phyloP scores from a whole-genome alignment of 2,113 vertebrate genomes.

The Tamias sibiricus region DNA sequence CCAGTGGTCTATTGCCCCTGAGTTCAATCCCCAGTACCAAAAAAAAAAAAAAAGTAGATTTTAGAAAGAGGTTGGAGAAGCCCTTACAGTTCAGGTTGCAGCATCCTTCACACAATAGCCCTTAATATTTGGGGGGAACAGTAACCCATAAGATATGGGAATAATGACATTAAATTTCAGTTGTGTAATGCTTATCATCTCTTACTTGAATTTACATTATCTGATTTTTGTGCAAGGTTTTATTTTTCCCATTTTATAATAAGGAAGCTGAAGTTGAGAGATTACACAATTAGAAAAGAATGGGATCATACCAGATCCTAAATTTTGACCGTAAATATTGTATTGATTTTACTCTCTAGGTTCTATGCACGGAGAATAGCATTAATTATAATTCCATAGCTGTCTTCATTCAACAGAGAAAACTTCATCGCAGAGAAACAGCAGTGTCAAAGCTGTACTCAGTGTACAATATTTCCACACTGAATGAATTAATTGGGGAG shows the following conservation, averaged over 20 bases:
- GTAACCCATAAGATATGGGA: neutral
- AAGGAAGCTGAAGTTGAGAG: neutral
- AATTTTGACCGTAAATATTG: neutral
- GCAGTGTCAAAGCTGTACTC: neutral
- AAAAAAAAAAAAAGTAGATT: too few species aligned
- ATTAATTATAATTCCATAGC: constrained; percentile 22
- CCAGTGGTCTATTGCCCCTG: too few species aligned
- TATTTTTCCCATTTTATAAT: constrained; percentile 1
- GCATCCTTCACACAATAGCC: neutral
- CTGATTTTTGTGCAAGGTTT: neutral
- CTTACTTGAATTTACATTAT: neutral
- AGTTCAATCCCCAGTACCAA: too few species aligned
- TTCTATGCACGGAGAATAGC: neutral
- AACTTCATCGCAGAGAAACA: neutral
- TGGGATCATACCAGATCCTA: neutral
- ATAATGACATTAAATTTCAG: neutral
- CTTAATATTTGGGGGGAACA: neutral
- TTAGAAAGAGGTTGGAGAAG: too few species aligned
- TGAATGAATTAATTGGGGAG: neutral
- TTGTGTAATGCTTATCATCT: neutral
- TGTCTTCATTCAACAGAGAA: neutral
- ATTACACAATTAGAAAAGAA: neutral
- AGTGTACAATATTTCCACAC: neutral
- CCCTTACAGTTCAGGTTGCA: neutral
- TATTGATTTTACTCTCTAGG: neutral